Evolutionary conservation across 2,888 invertebrate species (phyloP).

Genomic region (Polietes domitor): DNA sequence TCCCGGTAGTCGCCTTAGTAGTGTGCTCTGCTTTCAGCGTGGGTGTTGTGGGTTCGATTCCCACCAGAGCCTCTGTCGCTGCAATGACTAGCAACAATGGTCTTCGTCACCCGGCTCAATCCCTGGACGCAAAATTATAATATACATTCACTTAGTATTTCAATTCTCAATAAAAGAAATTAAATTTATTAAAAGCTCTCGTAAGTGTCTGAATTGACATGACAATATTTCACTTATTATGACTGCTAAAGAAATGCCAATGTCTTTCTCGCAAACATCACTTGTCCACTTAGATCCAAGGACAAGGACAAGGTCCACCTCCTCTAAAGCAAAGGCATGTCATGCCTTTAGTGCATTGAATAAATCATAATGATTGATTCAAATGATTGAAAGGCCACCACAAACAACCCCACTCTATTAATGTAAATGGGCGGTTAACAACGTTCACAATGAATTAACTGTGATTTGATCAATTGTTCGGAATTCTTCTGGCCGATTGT

Average conservation of each 20-base stretch:
- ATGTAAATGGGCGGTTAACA: neutral
- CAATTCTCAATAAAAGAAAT: too few relatives aligned
- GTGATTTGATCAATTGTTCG: constrained; percentile 6
- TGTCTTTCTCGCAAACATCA: neutral
- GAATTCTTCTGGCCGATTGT: neutral
- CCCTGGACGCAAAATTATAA: too few relatives aligned
- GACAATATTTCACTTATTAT: too few relatives aligned
- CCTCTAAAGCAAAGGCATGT: neutral
- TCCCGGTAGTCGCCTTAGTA: too few relatives aligned
- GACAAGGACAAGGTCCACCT: neutral
- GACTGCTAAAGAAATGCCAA: neutral
- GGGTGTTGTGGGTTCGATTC: too few relatives aligned
- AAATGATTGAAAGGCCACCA: neutral
- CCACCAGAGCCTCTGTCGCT: too few relatives aligned
- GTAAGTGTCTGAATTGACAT: too few relatives aligned
- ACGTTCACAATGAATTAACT: constrained; percentile 19
- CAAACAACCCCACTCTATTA: neutral
- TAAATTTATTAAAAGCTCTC: too few relatives aligned
- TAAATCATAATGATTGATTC: constrained; percentile 27
- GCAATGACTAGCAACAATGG: too few relatives aligned
- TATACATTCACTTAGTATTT: too few relatives aligned
- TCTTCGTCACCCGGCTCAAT: too few relatives aligned
- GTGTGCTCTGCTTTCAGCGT: too few relatives aligned
- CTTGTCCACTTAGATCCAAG: neutral
- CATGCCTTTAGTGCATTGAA: neutral